Evolutionary conservation across 2,888 invertebrate species (phyloP).

Genomic region (Galerucella pusilla): DNA sequence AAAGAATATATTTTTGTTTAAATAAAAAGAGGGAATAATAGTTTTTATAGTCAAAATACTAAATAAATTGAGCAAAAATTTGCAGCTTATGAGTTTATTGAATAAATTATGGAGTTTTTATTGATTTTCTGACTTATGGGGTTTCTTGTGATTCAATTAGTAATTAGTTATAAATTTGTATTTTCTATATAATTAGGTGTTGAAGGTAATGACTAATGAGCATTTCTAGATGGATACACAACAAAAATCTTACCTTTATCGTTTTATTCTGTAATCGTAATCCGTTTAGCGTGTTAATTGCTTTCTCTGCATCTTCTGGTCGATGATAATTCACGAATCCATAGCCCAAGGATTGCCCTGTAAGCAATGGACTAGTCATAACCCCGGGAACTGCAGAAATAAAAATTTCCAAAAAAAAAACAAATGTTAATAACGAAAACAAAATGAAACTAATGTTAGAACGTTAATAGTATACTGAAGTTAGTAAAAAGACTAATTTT

Average conservation of each 20-base stretch:
- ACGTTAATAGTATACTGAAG: conserved; percentile 12
- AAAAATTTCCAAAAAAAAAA: conserved; percentile 55
- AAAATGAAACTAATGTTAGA: conserved; percentile 46
- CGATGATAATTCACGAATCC: conserved; percentile 99
- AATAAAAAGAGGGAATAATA: too few species aligned
- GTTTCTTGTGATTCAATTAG: too few species aligned
- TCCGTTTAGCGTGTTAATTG: conserved; percentile 97
- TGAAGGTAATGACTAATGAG: background rate
- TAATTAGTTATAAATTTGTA: too few species aligned
- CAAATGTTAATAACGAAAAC: conserved; percentile 57
- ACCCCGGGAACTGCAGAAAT: conserved; percentile 64
- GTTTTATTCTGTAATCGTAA: conserved; percentile 99
- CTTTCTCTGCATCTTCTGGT: conserved; percentile 98
- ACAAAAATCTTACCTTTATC: conserved; percentile 81
- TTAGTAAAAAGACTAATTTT: conserved; percentile 4
- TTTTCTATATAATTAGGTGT: background rate
- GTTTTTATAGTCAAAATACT: too few species aligned
- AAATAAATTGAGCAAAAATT: too few species aligned
- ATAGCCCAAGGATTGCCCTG: conserved; percentile 98
- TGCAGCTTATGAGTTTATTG: too few species aligned
- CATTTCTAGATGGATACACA: background rate
- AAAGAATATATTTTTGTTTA: too few species aligned
- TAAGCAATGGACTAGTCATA: conserved; percentile 67
- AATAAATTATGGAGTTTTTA: too few species aligned
- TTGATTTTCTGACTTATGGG: too few species aligned